phyloP scores from a whole-genome alignment of 53 echinoderm and acorn worm species.

The Holothuria leucospilota region DNA sequence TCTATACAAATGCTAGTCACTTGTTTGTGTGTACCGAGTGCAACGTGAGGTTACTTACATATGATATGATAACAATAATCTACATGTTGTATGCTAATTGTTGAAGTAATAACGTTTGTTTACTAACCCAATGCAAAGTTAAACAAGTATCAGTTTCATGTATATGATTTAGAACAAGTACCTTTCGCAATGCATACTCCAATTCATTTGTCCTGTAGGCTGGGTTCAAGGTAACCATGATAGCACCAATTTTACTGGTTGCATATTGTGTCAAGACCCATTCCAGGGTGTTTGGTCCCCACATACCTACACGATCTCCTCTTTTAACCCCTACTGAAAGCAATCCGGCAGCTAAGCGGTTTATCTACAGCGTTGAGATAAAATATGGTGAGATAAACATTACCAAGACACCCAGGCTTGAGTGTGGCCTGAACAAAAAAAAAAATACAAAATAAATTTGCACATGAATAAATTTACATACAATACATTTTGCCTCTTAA shows the following conservation, averaged over 20 bases:
- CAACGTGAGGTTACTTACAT: too few relatives aligned
- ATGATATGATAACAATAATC: too few relatives aligned
- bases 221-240: constrained; percentile 88
- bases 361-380: constrained; percentile 47
- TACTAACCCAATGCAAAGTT: not conserved
- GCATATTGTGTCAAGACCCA: constrained; percentile 91
- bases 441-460: too few relatives aligned
- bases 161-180: not conserved
- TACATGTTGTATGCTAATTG: too few relatives aligned
- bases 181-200: constrained; percentile 86
- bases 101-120: not conserved
- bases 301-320: constrained; percentile 88
- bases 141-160: not conserved
- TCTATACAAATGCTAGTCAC: too few relatives aligned
- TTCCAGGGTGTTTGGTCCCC: constrained; percentile 78
- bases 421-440: too few relatives aligned
- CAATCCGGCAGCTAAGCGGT: constrained; percentile 76
- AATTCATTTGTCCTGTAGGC: constrained; percentile 78
- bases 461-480: too few relatives aligned
- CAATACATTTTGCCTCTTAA: too few relatives aligned
- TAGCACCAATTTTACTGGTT: constrained; percentile 73
- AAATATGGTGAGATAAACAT: too few relatives aligned
- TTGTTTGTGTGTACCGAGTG: too few relatives aligned
- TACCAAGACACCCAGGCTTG: too few relatives aligned
- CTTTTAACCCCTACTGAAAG: constrained; percentile 64